Conservation (phyloP, 2,113 vertebrate genomes). For the Colaptes auratus region DNA sequence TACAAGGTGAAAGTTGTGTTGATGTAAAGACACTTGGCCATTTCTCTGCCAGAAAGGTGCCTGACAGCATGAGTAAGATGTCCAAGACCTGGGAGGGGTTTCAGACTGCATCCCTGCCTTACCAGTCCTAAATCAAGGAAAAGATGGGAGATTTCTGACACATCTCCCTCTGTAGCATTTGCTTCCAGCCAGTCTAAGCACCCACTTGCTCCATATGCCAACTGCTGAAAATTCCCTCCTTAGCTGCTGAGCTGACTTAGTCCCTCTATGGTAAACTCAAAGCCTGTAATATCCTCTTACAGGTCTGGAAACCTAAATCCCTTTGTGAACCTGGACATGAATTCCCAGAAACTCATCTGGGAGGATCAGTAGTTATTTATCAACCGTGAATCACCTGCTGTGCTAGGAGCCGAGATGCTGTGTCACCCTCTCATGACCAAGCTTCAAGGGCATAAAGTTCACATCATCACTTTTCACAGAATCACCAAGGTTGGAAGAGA, state of each 20-base stretch:
- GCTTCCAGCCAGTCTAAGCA: neutral
- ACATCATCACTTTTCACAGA: neutral
- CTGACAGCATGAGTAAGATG: neutral
- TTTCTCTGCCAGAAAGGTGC: neutral
- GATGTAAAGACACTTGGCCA: neutral
- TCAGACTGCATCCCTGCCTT: neutral
- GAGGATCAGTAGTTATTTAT: neutral
- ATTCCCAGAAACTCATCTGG: neutral
- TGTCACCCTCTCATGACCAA: neutral
- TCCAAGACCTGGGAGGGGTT: neutral
- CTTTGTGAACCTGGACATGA: neutral
- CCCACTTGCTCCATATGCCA: neutral
- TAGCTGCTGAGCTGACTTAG: neutral
- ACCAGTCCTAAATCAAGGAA: accelerated
- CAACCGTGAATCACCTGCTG: neutral
- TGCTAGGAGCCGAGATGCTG: neutral
- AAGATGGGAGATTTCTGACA: neutral
- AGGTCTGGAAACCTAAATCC: neutral
- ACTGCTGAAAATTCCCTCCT: neutral
- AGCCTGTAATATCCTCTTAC: neutral
- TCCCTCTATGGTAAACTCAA: neutral
- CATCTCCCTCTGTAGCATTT: neutral
- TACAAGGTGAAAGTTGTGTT: accelerated
- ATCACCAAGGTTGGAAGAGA: too few relatives aligned
- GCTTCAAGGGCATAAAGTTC: neutral